phyloP scores from a whole-genome alignment of 1,140 invertebrate species.

The Sitophilus oryzae region DNA sequence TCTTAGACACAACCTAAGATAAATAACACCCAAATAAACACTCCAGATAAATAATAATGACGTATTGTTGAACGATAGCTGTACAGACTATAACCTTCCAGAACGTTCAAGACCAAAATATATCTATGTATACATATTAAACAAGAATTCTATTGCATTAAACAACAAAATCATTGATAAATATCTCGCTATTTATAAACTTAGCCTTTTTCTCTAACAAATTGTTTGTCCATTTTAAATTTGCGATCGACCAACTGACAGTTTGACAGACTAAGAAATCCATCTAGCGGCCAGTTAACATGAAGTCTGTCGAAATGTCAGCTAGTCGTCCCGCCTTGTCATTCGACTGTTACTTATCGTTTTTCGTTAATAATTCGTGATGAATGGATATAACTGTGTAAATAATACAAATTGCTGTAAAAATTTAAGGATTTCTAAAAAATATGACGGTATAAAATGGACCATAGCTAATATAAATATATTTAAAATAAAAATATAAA shows the following conservation, averaged over 20 bases:
- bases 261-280: too few species aligned
- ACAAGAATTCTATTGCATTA: too few species aligned
- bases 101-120: neutral
- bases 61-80: too few species aligned
- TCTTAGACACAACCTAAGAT: too few species aligned
- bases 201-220: neutral
- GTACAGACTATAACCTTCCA: too few species aligned
- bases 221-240: neutral
- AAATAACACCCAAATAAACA: too few species aligned
- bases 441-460: conserved; percentile 20
- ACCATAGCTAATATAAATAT: conserved; percentile 17
- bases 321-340: neutral
- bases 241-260: neutral
- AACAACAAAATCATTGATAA: neutral
- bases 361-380: neutral
- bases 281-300: too few species aligned
- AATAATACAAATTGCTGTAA: conserved; percentile 19
- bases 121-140: neutral
- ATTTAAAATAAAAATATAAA: neutral
- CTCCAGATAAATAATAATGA: too few species aligned
- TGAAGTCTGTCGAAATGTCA: too few species aligned
- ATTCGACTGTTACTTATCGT: neutral
- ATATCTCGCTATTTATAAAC: neutral
- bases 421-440: conserved; percentile 21
- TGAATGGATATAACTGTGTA: conserved; percentile 8